Evolutionary conservation across 2,797 vertebrate genomes (phyloP).

Genomic region (Urosaurus nigricauda): DNA sequence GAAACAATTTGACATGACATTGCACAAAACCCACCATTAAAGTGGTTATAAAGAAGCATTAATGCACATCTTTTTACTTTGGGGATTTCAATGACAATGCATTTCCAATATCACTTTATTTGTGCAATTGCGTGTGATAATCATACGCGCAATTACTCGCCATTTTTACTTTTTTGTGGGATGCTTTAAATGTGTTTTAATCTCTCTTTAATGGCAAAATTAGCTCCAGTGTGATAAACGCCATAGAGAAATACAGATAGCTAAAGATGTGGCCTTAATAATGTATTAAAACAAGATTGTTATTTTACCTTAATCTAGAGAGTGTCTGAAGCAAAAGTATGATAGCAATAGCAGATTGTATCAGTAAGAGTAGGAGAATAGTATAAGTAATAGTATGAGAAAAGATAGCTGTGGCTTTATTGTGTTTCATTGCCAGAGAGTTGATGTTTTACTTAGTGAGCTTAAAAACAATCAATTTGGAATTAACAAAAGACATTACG

Average conservation of each 20-base stretch:
- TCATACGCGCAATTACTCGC: too few species aligned
- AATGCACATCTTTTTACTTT: too few species aligned
- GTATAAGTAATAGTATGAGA: neutral
- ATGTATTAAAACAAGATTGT: neutral
- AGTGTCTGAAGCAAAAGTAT: conserved; percentile 1
- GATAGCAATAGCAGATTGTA: neutral
- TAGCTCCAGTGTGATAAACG: too few species aligned
- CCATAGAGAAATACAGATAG: neutral
- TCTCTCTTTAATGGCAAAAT: too few species aligned
- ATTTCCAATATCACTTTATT: too few species aligned
- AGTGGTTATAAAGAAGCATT: too few species aligned
- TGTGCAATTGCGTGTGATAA: too few species aligned
- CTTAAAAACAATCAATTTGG: neutral
- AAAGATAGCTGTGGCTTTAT: neutral
- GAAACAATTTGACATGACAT: too few species aligned
- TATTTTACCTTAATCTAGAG: neutral
- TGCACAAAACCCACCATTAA: too few species aligned
- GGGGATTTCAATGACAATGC: too few species aligned
- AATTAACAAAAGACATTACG: neutral
- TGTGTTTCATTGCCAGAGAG: neutral
- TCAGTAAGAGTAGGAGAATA: neutral
- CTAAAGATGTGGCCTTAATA: neutral
- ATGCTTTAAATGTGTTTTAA: too few species aligned
- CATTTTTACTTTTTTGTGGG: too few species aligned
- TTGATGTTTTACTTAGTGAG: neutral